These are phyloP conservation scores for Rhopalosiphum padi DNA, from an alignment of 1,140 invertebrate genomes.

Conservation along the genomic window DNA sequence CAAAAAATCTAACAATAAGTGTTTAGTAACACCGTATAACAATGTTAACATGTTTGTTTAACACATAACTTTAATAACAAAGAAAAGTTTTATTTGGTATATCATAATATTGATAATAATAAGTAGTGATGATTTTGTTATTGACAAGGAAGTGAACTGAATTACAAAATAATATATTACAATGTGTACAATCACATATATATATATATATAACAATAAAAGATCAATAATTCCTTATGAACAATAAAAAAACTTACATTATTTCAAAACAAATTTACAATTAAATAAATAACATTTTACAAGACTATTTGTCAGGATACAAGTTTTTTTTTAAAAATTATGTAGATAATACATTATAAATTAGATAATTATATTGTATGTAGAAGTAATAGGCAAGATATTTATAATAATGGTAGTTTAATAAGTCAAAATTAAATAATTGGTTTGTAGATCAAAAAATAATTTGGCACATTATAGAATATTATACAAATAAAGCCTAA, in stretches of 20 bases:
- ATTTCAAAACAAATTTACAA: slow-evolving; percentile 11
- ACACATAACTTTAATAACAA: background rate
- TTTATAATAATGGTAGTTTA: background rate
- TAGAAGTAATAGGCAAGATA: background rate
- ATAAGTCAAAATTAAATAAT: background rate
- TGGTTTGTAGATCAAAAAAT: background rate
- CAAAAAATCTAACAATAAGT: slow-evolving; percentile 1
- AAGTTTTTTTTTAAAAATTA: background rate
- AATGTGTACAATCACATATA: background rate
- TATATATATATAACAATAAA: background rate
- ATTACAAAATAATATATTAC: slow-evolving; percentile 20
- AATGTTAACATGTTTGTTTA: background rate
- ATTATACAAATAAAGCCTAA: background rate
- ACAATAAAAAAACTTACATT: background rate
- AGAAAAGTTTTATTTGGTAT: background rate
- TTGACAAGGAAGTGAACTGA: background rate
- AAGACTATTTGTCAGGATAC: no score
- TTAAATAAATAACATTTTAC: background rate
- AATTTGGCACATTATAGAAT: slow-evolving; percentile 37
- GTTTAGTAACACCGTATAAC: slow-evolving; percentile 1
- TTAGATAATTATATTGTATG: background rate
- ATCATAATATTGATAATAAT: background rate
- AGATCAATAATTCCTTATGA: background rate
- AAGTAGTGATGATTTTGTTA: background rate
- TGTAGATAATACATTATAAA: background rate